phyloP scores from a whole-genome alignment of 2,797 vertebrate species.

The Acestrorhynchus altus region DNA sequence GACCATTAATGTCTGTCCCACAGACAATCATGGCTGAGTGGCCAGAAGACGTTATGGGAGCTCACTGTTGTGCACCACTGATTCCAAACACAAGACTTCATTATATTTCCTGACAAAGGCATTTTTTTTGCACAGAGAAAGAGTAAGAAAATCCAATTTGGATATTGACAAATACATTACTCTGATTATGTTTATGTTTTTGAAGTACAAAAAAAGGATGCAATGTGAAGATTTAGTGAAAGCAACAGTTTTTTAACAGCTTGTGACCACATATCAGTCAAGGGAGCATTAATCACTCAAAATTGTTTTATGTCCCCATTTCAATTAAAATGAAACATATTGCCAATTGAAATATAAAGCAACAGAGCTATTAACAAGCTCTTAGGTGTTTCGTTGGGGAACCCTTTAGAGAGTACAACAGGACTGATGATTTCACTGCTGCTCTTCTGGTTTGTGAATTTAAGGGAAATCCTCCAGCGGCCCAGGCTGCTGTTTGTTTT shows the following conservation, averaged over 20 bases:
- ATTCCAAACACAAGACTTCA: constrained; percentile 25
- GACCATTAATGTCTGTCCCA: constrained; percentile 32
- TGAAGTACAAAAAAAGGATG: background rate
- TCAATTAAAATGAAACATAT: constrained; percentile 32
- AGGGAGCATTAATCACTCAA: background rate
- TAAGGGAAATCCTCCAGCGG: constrained; percentile 12
- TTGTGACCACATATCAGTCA: background rate
- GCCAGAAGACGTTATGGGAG: constrained; percentile 14
- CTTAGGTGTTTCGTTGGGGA: background rate
- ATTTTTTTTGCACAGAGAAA: background rate
- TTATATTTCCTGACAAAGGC: constrained; percentile 17
- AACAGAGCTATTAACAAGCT: constrained; percentile 25
- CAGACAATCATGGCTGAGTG: constrained; percentile 34
- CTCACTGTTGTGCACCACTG: constrained; percentile 28
- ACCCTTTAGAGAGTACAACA: constrained; percentile 15
- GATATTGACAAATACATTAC: background rate
- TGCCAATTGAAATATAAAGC: constrained; percentile 19
- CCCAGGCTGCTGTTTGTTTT: background rate
- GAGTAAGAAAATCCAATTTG: background rate
- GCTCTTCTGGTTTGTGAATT: constrained; percentile 2
- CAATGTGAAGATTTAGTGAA: background rate
- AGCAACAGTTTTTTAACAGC: background rate
- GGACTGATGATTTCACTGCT: background rate
- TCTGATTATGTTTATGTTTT: background rate
- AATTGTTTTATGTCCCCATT: constrained; percentile 13